These are phyloP conservation scores for Troides helena DNA, from an alignment of 2,888 invertebrate genomes.

Conservation along the genomic window DNA sequence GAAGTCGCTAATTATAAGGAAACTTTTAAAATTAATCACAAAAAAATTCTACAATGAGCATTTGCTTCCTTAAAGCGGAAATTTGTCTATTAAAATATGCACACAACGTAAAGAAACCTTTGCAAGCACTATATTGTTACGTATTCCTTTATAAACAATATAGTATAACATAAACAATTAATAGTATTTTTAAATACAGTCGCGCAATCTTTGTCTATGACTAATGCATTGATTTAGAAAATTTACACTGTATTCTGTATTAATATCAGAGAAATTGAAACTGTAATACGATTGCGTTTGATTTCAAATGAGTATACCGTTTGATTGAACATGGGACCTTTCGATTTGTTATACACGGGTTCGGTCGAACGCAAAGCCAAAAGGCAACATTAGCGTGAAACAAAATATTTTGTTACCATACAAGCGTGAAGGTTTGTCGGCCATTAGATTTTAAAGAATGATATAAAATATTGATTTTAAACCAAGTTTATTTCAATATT, in stretches of 20 bases:
- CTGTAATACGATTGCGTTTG: conserved; percentile 13
- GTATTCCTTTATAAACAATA: conserved; percentile 23
- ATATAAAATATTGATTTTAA: too few species aligned
- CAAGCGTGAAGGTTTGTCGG: conserved; percentile 25
- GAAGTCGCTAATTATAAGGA: too few species aligned
- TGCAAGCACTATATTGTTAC: conserved; percentile 20
- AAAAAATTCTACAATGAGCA: too few species aligned
- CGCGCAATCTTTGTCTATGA: conserved; percentile 30
- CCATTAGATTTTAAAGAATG: not conserved
- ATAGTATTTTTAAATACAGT: conserved; percentile 31
- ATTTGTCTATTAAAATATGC: not conserved
- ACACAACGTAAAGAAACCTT: conserved; percentile 14
- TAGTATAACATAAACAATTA: conserved; percentile 30
- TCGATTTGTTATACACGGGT: conserved; percentile 16
- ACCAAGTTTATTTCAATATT: too few species aligned
- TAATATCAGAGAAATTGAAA: conserved; percentile 15
- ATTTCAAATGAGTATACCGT: conserved; percentile 6
- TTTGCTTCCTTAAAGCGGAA: too few species aligned
- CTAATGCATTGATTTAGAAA: conserved; percentile 17
- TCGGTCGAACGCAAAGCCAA: conserved; percentile 21
- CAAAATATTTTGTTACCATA: conserved; percentile 30
- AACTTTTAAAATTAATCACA: too few species aligned
- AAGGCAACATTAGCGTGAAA: conserved; percentile 29
- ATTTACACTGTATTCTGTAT: not conserved
- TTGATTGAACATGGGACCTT: conserved; percentile 7